Base-by-base conservation (phyloP, 2,888 invertebrate genomes). In the Adela reaumurella region DNA sequence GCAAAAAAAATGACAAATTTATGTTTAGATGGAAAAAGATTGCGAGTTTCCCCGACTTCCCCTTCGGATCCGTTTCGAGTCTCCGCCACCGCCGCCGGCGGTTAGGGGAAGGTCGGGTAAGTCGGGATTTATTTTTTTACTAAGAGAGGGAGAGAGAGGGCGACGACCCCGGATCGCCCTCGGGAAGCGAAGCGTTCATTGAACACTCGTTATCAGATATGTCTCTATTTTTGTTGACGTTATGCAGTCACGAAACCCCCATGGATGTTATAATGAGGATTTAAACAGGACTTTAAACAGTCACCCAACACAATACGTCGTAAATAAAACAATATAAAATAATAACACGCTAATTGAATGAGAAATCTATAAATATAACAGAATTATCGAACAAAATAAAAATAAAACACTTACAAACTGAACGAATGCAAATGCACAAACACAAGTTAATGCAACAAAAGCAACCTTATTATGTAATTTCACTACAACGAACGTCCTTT, bases 91-190 rank as follows among this genome's bases (percentile, higher is more conserved):
- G n/a, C 42, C 45, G 17, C 3, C 17, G 19, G 45, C 44, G 43
- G 45, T 46, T 44, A 42, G 49, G 41, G 46, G 43, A 49, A 52
- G 24, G 44, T 43, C 35, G 35, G 35, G 11, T 35, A 14, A 35
- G 35, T 35, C 4, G 11, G 35, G 35, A 35, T 35, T 35, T 19
- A 41, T 50, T 46, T 43, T 48, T 45, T 51, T 48, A 42, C 42
- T 14, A 16, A 19, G n/a, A 28, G 45, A 17, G 19, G 45, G 29
- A 49, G 51, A 20, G 52, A 35, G 46, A 44, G 49, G 46, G 58
- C 47, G 51, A 45, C 50, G 48, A 47, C 44, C 42, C 17, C 43
- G 44, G 45, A 43, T 17, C 50, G 47, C 50, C 46, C 41, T 50
- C 49, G 46, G 35, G 35, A 35, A 35, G 35, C n/a, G 35, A 35